phyloP scores from a whole-genome alignment of 2,888 invertebrate genomes.

The Andricus quercusramuli region DNA sequence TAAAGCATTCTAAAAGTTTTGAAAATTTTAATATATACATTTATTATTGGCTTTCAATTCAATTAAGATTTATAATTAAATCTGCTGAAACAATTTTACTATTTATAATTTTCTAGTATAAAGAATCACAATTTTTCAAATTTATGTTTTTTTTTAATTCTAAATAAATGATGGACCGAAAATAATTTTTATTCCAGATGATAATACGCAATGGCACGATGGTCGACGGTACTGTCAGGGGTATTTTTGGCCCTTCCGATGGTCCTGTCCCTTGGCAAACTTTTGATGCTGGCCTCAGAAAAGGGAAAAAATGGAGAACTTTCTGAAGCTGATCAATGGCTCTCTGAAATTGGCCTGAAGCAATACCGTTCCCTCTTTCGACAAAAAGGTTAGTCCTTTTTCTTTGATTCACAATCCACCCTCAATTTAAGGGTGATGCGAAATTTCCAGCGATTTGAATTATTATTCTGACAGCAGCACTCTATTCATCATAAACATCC shows the following conservation, averaged over 20 bases:
- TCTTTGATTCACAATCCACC: slow-evolving; percentile 69
- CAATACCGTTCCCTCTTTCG: slow-evolving; percentile 86
- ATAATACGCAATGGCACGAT: slow-evolving; percentile 74
- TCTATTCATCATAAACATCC: not conserved
- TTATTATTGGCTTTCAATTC: no score
- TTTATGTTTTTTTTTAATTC: not conserved
- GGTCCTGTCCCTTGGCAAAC: slow-evolving; percentile 74
- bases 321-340: slow-evolving; percentile 86
- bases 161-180: not conserved
- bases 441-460: not conserved
- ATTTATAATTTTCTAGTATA: not conserved
- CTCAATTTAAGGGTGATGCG: not conserved
- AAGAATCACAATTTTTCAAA: not conserved
- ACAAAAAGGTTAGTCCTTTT: slow-evolving; percentile 83
- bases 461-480: not conserved
- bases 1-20: no score
- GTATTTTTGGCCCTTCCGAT: slow-evolving; percentile 76
- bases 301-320: slow-evolving; percentile 79
- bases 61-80: no score
- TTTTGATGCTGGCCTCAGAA: slow-evolving; percentile 73
- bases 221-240: slow-evolving; percentile 76
- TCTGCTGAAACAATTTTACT: no score
- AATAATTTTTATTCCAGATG: slow-evolving; percentile 42
- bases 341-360: slow-evolving; percentile 86
- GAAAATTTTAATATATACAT: no score